Percentiles rank a stretch among this genome's conserved stretches.
These are phyloP conservation scores for Chaetogeoica ovagalla DNA, from an alignment of 2,888 invertebrate genomes.

Conservation along the genomic window DNA sequence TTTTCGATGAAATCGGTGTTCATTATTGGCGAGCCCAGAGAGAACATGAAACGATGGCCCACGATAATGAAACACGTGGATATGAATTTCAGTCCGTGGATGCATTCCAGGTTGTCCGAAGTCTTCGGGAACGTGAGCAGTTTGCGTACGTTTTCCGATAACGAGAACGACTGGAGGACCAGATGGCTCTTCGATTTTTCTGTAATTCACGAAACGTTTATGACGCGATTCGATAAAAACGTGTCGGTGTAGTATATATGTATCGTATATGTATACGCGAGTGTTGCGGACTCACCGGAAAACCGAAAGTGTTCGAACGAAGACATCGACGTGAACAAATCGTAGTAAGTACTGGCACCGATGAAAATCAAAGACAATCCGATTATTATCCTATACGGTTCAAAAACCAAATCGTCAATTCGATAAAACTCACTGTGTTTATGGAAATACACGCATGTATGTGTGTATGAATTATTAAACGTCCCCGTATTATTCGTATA, in stretches of 20 bases:
- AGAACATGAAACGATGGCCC: constrained; percentile 55
- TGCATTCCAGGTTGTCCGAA: constrained; percentile 51
- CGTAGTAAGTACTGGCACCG: constrained; percentile 38
- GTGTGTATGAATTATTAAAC: too few species aligned
- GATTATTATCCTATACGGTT: constrained; percentile 28
- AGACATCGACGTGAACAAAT: constrained; percentile 53
- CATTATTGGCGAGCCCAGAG: constrained; percentile 53
- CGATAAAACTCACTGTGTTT: too few species aligned
- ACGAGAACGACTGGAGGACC: constrained; percentile 48
- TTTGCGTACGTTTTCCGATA: constrained; percentile 54
- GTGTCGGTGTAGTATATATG: too few species aligned
- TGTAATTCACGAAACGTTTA: constrained; percentile 21
- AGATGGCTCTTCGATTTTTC: constrained; percentile 48
- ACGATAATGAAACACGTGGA: constrained; percentile 54
- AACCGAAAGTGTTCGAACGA: constrained; percentile 41
- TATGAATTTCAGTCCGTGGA: constrained; percentile 55
- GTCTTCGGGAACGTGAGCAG: constrained; percentile 54
- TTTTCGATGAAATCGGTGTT: constrained; percentile 54
- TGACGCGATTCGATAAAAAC: neutral
- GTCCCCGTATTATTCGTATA: too few species aligned
- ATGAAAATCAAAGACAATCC: constrained; percentile 32
- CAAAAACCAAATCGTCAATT: too few species aligned
- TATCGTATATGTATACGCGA: neutral
- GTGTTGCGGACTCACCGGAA: constrained; percentile 41
- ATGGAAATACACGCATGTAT: too few species aligned